These are phyloP conservation scores for Crocuta crocuta DNA, from an alignment of 2,113 vertebrate species.

Conservation along the genomic window DNA sequence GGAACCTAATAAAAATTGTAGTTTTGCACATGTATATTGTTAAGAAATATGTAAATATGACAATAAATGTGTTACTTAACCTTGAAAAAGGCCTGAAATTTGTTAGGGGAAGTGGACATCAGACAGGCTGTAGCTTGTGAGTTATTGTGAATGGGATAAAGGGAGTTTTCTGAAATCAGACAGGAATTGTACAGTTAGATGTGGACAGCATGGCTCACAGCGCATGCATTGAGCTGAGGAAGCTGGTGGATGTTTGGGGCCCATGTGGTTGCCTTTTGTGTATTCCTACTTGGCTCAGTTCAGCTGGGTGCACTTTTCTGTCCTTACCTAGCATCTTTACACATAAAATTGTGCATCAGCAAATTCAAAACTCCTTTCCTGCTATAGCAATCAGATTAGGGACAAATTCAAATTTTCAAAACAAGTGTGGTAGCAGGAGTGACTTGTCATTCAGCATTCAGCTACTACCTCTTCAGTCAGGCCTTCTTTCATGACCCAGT, in stretches of 20 bases:
- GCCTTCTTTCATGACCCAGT: fast-evolving
- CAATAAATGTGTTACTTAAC: background rate
- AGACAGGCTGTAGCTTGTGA: background rate
- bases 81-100: background rate
- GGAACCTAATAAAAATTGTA: background rate
- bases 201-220: background rate
- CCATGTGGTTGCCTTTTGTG: background rate
- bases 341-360: background rate
- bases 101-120: background rate
- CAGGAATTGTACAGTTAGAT: fast-evolving
- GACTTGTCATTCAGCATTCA: background rate
- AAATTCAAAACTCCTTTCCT: constrained; percentile 21
- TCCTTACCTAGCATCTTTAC: background rate
- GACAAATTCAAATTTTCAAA: background rate
- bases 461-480: background rate
- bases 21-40: background rate
- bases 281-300: background rate
- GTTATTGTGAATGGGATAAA: too few species aligned
- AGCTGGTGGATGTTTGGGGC: background rate
- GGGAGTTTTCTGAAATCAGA: background rate
- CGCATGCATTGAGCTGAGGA: background rate
- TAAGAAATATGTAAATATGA: background rate
- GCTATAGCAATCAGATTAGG: background rate
- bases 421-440: background rate
- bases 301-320: background rate